Evolutionary conservation across 2,797 vertebrate species (phyloP), one percentile per base, ranked within the genome.

Genomic region (Gymnodraco acuticeps): DNA sequence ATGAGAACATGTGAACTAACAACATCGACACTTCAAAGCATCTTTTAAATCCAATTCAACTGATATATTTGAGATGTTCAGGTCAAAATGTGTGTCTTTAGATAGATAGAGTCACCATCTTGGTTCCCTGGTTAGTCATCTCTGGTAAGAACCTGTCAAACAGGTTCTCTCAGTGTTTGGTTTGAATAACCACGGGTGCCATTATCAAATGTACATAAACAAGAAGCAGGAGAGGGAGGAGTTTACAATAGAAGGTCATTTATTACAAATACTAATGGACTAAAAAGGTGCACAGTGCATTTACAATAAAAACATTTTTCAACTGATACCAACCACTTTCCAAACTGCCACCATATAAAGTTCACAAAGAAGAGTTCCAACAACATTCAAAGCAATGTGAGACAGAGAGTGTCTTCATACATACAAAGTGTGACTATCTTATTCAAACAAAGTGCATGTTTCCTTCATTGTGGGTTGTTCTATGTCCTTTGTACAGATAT

Each of bases 131-230:
- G 5, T 62, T 14, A 20, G 50, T 20, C 19, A 56, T 71, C 65
- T 66, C 33, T 43, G 70, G 33, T 60, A 19, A 47, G 20, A 41
- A 84, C 81, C 75, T 43, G 91, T 65, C 47, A 31, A 89, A 89
- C 92, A 15, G 86, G 90, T 94, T 93, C 53, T 67, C 19, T 33
- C 60, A 5, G 50, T 58, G 71, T 46, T 54, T 31, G 23, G 41
- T 66, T 69, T 56, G 43, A 77, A 78, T 43, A 38, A 70, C 27
- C 17, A 46, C 59, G 2, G 5, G 42, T 17, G 20, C 50, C 27
- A 77, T 74, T 79, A 42, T 62, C 58, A 38, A 70, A 48, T 9
- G 1, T 12, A 45, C 23, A 42, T 46, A 69, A 75, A 81, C 51
- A 83, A 38, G 20, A 65, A 17, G 17, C 12, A 0, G 10, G 38